Percentiles rank a stretch among this genome's conserved stretches.
Evolutionary conservation across 2,888 invertebrate species (phyloP).

Genomic region (Drosophila borealis): DNA sequence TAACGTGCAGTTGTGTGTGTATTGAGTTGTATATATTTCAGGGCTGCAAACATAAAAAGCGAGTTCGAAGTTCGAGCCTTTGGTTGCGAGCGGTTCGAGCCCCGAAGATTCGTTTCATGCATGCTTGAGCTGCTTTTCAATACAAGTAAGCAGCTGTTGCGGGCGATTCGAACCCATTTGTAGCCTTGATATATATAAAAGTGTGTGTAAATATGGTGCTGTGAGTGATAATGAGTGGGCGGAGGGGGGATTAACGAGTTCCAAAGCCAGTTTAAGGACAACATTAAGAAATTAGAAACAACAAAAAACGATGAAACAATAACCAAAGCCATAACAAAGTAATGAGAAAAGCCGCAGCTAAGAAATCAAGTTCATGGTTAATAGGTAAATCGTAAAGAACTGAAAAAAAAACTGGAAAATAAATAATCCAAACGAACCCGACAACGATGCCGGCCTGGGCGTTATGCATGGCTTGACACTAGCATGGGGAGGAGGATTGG

Average conservation of each 20-base stretch:
- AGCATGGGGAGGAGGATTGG: conserved; percentile 51
- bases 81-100: not conserved
- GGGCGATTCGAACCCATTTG: not conserved
- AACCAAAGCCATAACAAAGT: conserved; percentile 41
- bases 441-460: conserved; percentile 85
- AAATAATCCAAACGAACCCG: conserved; percentile 81
- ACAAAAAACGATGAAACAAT: conserved; percentile 11
- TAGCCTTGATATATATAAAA: conserved; percentile 3
- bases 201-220: conserved; percentile 12
- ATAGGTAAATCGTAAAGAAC: conserved; percentile 20
- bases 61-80: not conserved
- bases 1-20: conserved; percentile 52
- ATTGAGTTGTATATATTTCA: conserved; percentile 8
- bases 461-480: conserved; percentile 83
- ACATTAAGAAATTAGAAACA: conserved; percentile 17
- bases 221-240: conserved; percentile 20
- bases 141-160: too few species aligned
- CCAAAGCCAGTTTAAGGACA: conserved; percentile 36
- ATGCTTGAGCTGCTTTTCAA: too few species aligned
- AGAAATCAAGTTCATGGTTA: conserved; percentile 12
- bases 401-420: conserved; percentile 50
- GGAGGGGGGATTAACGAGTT: conserved; percentile 2
- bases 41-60: not conserved
- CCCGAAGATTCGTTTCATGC: too few species aligned
- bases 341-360: conserved; percentile 18